phyloP scores from a whole-genome alignment of 2,113 vertebrate genomes.

The Spermophilus dauricus region DNA sequence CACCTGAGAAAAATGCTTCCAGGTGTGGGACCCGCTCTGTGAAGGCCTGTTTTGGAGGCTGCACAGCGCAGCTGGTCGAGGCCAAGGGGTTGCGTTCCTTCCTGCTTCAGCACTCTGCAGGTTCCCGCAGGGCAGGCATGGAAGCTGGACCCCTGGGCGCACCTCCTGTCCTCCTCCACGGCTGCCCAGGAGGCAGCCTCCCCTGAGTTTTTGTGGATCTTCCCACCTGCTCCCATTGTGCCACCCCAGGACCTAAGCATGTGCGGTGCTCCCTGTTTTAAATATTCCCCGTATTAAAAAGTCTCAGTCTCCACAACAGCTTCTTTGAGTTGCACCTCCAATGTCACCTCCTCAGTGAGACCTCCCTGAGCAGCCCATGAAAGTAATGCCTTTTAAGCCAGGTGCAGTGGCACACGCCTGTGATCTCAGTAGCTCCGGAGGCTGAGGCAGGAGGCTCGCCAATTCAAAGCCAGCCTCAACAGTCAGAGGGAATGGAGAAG shows the following conservation, averaged over 20 bases:
- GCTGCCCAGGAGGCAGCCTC: not conserved
- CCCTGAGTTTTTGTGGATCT: not conserved
- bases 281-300: not conserved
- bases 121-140: not conserved
- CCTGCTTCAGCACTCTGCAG: not conserved
- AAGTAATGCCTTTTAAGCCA: not conserved
- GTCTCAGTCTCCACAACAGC: not conserved
- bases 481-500: too few relatives aligned
- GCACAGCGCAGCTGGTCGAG: not conserved
- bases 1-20: not conserved
- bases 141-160: not conserved
- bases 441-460: too few relatives aligned
- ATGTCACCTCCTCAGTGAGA: not conserved
- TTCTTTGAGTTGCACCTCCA: not conserved
- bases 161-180: too few relatives aligned
- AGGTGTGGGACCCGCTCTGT: accelerated
- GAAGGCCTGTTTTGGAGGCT: not conserved
- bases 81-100: not conserved
- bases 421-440: too few relatives aligned
- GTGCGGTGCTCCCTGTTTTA: not conserved
- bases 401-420: too few relatives aligned
- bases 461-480: too few relatives aligned
- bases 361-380: too few relatives aligned
- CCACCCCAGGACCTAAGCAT: not conserved
- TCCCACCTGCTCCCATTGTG: accelerated